A percentile compares a stretch with the other conserved stretches of the same genome.
Evolutionary conservation across 2,797 vertebrate species (phyloP).

Genomic region (Psittacula echo): DNA sequence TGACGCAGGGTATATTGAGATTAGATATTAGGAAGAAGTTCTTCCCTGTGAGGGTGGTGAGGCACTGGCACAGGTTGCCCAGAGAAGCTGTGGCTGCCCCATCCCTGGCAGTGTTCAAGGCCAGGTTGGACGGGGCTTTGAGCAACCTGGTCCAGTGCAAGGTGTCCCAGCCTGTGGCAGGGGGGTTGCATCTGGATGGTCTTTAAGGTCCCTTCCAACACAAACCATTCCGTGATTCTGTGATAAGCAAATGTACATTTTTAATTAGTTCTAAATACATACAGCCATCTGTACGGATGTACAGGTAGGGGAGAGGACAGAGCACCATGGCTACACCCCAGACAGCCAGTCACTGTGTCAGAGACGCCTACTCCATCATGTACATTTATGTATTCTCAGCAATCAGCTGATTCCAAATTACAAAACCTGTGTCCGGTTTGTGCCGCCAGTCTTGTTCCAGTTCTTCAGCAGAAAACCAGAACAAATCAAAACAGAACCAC

Average conservation of each 20-base stretch:
- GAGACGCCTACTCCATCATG: background rate
- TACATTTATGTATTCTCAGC: fast-evolving
- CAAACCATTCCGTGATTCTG: background rate
- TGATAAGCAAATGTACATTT: background rate
- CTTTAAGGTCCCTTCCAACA: background rate
- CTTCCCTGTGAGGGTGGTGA: background rate
- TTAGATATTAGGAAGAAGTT: background rate
- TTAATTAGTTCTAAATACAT: background rate
- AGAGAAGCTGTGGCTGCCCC: background rate
- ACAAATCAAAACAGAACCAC: background rate
- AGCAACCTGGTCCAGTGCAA: background rate
- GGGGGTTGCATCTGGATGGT: background rate
- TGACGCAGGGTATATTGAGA: background rate
- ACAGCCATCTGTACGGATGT: background rate
- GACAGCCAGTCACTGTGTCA: background rate
- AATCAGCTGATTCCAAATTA: background rate
- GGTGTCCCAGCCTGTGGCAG: background rate
- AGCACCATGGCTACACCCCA: background rate
- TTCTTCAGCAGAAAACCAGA: background rate
- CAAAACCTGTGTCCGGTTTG: background rate
- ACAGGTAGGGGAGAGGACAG: background rate
- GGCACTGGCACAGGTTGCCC: background rate
- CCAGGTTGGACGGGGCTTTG: background rate
- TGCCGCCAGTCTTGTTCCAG: background rate
- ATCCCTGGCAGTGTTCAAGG: background rate